Percentiles rank a stretch among this genome's conserved stretches.
Conservation (phyloP, 1,140 invertebrate species). For the Trichonephila clavata region DNA sequence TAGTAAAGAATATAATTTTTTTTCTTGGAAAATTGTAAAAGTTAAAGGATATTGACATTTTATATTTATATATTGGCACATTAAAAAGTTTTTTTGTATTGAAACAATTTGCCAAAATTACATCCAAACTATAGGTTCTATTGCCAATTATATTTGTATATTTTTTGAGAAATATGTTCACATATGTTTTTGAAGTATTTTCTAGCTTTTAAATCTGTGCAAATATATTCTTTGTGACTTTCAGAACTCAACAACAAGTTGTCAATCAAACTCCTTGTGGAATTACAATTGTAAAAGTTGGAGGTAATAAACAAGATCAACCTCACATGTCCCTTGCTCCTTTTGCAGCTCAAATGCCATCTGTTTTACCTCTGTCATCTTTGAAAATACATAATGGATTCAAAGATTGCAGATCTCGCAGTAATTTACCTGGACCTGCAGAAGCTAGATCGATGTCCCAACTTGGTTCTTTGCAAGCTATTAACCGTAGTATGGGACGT, state of each 20-base stretch:
- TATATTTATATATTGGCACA: no score
- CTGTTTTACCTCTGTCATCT: slow-evolving; percentile 30
- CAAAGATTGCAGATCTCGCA: slow-evolving; percentile 62
- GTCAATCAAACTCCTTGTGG: slow-evolving; percentile 87
- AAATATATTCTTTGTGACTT: slow-evolving; percentile 67
- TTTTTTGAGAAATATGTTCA: no score
- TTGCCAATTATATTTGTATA: no score
- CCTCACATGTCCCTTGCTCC: slow-evolving; percentile 74
- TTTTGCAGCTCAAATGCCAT: neutral
- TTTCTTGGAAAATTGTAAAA: no score
- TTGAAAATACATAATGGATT: slow-evolving; percentile 59
- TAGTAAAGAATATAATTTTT: no score
- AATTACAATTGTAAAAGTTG: slow-evolving; percentile 88
- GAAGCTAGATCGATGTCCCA: slow-evolving; percentile 76
- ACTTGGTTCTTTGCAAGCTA: slow-evolving; percentile 77
- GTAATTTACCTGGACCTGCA: slow-evolving; percentile 64
- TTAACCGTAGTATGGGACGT: slow-evolving; percentile 73
- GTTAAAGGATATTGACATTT: no score
- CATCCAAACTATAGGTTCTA: no score
- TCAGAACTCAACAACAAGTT: slow-evolving; percentile 80
- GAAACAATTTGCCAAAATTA: no score
- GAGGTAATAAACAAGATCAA: slow-evolving; percentile 82
- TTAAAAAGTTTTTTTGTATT: no score
- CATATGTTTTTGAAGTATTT: no score
- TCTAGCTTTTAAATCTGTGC: no score